Percentiles rank a stretch among this genome's conserved stretches.
Conservation (phyloP, 2,888 invertebrate genomes). For the Cheilosia scutellata region DNA sequence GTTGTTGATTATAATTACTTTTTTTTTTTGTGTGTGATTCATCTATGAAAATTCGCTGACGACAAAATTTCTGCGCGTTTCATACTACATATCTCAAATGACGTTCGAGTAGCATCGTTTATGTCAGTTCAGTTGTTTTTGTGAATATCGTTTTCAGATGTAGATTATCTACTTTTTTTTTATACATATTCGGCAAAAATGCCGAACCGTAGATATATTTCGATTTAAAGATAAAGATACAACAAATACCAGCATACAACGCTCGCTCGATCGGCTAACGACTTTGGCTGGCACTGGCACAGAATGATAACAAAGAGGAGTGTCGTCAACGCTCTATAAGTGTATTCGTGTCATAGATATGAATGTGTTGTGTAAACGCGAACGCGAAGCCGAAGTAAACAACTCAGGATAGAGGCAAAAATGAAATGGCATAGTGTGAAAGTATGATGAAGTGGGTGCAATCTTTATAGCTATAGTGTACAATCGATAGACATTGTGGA, state of each 20-base stretch:
- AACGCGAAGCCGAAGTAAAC: conserved; percentile 18
- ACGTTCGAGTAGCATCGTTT: conserved; percentile 5
- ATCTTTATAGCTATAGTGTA: conserved; percentile 42
- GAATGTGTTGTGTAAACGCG: conserved; percentile 43
- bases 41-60: conserved; percentile 62
- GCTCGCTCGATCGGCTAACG: conserved; percentile 28
- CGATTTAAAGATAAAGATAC: conserved; percentile 27
- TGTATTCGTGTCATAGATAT: conserved; percentile 23
- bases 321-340: conserved; percentile 27
- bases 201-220: conserved; percentile 21
- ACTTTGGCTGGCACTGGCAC: conserved; percentile 6
- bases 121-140: background rate
- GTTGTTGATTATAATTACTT: conserved; percentile 37
- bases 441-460: conserved; percentile 63
- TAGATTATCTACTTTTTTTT: conserved; percentile 30
- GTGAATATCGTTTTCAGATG: conserved; percentile 23
- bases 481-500: conserved; percentile 46
- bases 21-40: conserved; percentile 48
- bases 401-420: conserved; percentile 48
- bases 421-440: conserved; percentile 35
- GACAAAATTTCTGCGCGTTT: conserved; percentile 22
- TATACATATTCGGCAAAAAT: conserved; percentile 37
- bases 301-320: conserved; percentile 64
- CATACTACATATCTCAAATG: conserved; percentile 34
- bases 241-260: conserved; percentile 38